phyloP scores from a whole-genome alignment of 2,797 vertebrate species.

The Nyctalus aviator region DNA sequence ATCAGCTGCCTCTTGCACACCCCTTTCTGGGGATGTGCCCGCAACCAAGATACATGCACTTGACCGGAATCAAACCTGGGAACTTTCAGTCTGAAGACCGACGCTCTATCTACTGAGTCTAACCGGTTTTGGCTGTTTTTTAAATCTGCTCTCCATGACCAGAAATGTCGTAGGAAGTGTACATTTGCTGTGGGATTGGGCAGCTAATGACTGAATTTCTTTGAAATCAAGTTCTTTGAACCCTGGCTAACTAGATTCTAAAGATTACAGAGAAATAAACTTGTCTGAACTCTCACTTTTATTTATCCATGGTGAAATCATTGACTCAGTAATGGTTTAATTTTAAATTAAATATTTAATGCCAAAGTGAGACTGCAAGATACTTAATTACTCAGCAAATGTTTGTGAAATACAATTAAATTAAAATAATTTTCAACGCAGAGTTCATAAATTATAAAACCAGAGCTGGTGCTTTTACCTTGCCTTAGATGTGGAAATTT shows the following conservation, averaged over 20 bases:
- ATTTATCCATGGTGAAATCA: not conserved
- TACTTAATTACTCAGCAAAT: not conserved
- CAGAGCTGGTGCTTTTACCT: not conserved
- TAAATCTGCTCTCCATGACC: not conserved
- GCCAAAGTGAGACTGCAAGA: not conserved
- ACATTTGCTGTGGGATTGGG: not conserved
- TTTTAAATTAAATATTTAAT: not conserved
- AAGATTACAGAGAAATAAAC: not conserved
- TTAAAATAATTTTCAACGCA: not conserved
- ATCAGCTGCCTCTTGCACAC: too few species aligned
- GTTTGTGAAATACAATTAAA: not conserved
- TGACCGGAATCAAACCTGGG: too few species aligned
- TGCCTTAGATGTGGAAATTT: not conserved
- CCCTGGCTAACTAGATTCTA: not conserved
- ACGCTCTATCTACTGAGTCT: too few species aligned
- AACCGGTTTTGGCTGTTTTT: not conserved
- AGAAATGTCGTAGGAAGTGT: not conserved
- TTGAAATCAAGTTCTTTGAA: not conserved
- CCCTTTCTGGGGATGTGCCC: too few species aligned
- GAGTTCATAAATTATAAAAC: not conserved
- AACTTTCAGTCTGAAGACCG: too few species aligned
- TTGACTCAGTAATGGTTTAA: not conserved
- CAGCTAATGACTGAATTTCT: not conserved
- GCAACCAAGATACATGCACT: too few species aligned
- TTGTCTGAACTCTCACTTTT: constrained; percentile 32